Percentiles rank a stretch among this genome's conserved stretches.
Evolutionary conservation across 2,797 vertebrate species (phyloP).

Genomic region (Denticeps clupeoides): DNA sequence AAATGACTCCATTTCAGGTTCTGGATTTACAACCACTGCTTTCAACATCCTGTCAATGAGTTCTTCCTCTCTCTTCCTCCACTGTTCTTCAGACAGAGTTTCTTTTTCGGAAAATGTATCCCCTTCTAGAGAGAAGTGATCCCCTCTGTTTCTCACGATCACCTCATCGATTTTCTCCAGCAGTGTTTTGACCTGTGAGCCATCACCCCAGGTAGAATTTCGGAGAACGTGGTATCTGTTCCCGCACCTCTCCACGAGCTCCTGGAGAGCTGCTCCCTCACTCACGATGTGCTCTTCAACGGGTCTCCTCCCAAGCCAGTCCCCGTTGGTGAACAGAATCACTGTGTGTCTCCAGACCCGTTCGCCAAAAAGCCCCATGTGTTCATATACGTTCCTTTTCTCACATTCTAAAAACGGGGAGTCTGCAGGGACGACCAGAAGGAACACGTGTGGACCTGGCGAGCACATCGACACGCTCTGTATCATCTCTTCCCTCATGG

Average conservation of each 20-base stretch:
- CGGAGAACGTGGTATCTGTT: constrained; percentile 24
- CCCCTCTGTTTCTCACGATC: constrained; percentile 18
- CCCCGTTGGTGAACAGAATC: constrained; percentile 28
- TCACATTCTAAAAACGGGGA: constrained; percentile 31
- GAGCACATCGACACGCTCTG: constrained; percentile 24
- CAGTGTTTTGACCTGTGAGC: constrained; percentile 2
- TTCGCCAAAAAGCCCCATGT: constrained; percentile 26
- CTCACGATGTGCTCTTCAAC: constrained; percentile 29
- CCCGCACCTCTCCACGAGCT: constrained; percentile 26
- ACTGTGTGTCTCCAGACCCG: constrained; percentile 34
- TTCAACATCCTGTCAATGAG: constrained; percentile 27
- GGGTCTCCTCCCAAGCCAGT: constrained; percentile 22
- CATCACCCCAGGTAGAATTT: neutral
- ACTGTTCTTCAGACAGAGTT: constrained; percentile 23
- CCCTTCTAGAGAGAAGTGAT: neutral
- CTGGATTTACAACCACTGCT: constrained; percentile 16
- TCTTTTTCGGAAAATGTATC: neutral
- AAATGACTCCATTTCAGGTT: rapidly evolving
- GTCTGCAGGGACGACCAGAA: constrained; percentile 29
- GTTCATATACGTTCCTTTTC: constrained; percentile 3
- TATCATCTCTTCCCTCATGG: constrained; percentile 17
- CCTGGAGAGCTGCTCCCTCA: constrained; percentile 24
- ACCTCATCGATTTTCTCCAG: rapidly evolving
- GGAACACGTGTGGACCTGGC: constrained; percentile 31
- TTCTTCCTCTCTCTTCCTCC: constrained; percentile 29